These are phyloP conservation scores for Fistularia tabacaria DNA, from an alignment of 2,797 vertebrate genomes.

Conservation along the genomic window DNA sequence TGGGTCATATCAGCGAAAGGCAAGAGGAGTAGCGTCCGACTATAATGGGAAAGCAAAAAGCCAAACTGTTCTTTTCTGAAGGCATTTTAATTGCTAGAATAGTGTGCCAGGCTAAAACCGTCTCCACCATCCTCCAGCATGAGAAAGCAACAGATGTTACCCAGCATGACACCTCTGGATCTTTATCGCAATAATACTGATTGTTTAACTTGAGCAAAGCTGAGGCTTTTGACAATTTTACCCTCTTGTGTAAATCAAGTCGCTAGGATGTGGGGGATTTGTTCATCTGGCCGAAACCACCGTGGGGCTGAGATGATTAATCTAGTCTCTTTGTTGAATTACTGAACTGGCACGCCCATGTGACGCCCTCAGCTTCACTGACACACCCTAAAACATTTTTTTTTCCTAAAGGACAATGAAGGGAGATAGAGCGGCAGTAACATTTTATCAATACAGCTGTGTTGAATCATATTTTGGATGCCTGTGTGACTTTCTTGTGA, in stretches of 20 bases:
- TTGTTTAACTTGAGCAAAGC: background rate
- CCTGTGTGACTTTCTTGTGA: too few relatives aligned
- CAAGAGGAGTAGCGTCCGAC: conserved; percentile 26
- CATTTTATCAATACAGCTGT: too few relatives aligned
- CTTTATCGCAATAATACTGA: background rate
- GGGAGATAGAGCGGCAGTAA: too few relatives aligned
- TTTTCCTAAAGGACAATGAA: too few relatives aligned
- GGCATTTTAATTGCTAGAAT: conserved; percentile 69
- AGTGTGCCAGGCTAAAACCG: conserved; percentile 63
- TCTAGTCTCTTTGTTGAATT: too few relatives aligned
- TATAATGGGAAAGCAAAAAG: conserved; percentile 61
- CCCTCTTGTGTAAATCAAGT: background rate
- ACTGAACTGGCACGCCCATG: too few relatives aligned
- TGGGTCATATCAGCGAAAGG: conserved; percentile 17
- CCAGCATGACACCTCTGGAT: conserved; percentile 28
- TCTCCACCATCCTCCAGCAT: conserved; percentile 41
- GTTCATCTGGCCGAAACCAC: background rate
- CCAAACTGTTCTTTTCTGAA: conserved; percentile 59
- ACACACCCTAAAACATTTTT: too few relatives aligned
- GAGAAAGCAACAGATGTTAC: conserved; percentile 43
- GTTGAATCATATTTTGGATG: too few relatives aligned
- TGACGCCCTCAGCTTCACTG: too few relatives aligned
- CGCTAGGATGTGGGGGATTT: background rate
- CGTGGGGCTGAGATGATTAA: background rate
- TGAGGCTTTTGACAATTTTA: background rate